Evolutionary conservation across 1,140 invertebrate species (phyloP).

Genomic region (Brachionus asplanchnoidis): DNA sequence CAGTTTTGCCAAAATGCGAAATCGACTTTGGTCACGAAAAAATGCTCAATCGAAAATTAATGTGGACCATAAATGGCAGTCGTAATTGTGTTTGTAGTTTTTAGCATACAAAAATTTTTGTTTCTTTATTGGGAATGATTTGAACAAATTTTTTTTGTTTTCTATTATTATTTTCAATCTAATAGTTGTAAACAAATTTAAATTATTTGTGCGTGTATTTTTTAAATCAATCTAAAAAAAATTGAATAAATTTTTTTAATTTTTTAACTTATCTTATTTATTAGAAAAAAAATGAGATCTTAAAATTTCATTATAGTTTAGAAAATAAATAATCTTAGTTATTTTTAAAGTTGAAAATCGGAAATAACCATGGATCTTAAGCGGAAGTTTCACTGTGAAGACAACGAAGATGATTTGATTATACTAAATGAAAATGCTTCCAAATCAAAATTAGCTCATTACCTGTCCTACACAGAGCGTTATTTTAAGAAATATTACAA

Average conservation of each 20-base stretch:
- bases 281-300: background rate
- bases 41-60: constrained; percentile 30
- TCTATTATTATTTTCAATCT: background rate
- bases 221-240: background rate
- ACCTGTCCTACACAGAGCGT: constrained; percentile 32
- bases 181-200: background rate
- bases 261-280: background rate
- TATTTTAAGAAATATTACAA: constrained; percentile 36
- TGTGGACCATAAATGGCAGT: constrained; percentile 40
- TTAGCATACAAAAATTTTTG: background rate
- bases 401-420: constrained; percentile 36
- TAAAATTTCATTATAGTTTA: background rate
- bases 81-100: constrained; percentile 39
- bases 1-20: constrained; percentile 25
- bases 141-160: background rate
- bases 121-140: background rate
- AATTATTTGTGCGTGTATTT: background rate
- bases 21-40: constrained; percentile 39
- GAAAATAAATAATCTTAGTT: background rate
- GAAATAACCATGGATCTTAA: background rate
- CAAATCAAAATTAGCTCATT: constrained; percentile 8
- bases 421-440: constrained; percentile 20
- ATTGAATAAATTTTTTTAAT: background rate
- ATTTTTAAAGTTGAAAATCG: background rate
- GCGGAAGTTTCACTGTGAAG: constrained; percentile 26